A percentile compares a stretch with the other conserved stretches of the same genome.
phyloP scores from a whole-genome alignment of 53 echinoderm and acorn worm genomes.

The Luidia sarsii region DNA sequence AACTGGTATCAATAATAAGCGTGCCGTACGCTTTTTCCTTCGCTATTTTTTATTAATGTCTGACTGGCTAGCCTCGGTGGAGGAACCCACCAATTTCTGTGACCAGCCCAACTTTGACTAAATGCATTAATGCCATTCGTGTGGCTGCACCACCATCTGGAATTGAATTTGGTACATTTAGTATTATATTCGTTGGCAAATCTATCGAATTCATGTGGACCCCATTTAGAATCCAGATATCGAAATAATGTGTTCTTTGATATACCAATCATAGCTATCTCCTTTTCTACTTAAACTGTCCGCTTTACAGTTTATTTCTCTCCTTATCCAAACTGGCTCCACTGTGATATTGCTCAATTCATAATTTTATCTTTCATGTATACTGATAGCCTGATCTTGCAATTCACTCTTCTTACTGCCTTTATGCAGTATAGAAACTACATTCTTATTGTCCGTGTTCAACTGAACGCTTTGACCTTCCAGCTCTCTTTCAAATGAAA shows the following conservation, averaged over 20 bases:
- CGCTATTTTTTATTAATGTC: background rate
- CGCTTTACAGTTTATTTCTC: background rate
- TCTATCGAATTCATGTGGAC: background rate
- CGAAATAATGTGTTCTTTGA: background rate
- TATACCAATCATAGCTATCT: background rate
- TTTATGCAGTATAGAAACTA: too few relatives aligned
- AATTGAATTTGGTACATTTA: background rate
- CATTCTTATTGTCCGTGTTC: conserved; percentile 6
- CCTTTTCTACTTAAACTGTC: background rate
- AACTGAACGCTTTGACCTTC: background rate
- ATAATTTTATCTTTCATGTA: background rate
- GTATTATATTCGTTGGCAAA: background rate
- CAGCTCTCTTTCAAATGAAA: background rate
- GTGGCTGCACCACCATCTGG: background rate
- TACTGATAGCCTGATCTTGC: background rate
- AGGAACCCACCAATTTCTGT: too few relatives aligned
- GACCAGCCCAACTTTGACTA: background rate
- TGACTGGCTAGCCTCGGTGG: background rate
- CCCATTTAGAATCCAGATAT: background rate
- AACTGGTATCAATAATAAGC: background rate
- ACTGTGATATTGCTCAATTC: background rate
- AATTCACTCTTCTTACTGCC: too few relatives aligned
- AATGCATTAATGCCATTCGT: background rate
- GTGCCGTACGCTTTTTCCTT: background rate
- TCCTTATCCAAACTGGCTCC: background rate